These are phyloP conservation scores for Ptychodera flava DNA, from an alignment of 35 echinoderm and acorn worm genomes.

Conservation along the genomic window DNA sequence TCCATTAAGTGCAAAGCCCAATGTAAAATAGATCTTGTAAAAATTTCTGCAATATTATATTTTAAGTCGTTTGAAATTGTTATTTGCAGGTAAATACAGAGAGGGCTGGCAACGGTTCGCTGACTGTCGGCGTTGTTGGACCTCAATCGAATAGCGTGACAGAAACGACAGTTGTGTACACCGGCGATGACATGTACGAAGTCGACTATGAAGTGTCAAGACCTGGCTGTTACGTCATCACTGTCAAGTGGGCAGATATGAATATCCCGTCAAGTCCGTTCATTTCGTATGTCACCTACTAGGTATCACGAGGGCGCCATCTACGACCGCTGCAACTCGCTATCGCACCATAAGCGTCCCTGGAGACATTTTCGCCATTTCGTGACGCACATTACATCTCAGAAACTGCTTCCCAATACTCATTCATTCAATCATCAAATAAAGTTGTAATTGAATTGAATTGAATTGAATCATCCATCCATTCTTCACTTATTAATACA, in stretches of 20 bases:
- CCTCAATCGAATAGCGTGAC: constrained; percentile 68
- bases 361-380: too few species aligned
- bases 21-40: too few species aligned
- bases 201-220: constrained; percentile 78
- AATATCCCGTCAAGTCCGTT: constrained; percentile 83
- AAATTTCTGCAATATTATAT: too few species aligned
- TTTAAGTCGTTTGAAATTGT: too few species aligned
- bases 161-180: constrained; percentile 75
- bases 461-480: too few species aligned
- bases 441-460: too few species aligned
- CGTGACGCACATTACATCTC: too few species aligned
- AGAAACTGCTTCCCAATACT: too few species aligned
- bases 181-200: constrained; percentile 85
- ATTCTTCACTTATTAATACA: too few species aligned
- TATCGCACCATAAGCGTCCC: too few species aligned
- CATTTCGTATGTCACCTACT: constrained; percentile 23
- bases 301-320: background rate
- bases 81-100: constrained; percentile 53
- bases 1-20: too few species aligned
- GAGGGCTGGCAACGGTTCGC: constrained; percentile 62
- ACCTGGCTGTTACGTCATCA: constrained; percentile 84
- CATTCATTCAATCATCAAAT: too few species aligned
- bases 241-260: constrained; percentile 75
- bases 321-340: background rate
- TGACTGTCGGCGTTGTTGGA: constrained; percentile 67